Evolutionary conservation across 2,113 vertebrate species (phyloP), one percentile per base, ranked within the genome.

Genomic region (Azemiops feae): DNA sequence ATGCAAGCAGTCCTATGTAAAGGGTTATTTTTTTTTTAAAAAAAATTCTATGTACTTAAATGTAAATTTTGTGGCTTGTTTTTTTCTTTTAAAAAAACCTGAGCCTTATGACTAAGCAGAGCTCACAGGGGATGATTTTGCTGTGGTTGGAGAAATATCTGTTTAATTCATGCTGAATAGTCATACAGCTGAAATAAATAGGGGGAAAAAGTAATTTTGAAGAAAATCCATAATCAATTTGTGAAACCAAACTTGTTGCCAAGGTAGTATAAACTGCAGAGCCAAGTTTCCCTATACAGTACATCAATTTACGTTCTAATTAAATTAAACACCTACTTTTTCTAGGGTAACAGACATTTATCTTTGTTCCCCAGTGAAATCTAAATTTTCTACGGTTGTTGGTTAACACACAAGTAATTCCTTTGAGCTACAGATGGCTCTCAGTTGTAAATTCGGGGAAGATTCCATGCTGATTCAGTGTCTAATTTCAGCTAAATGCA

Each of bases 221-320:
- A 90, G 81, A 90, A 90, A 93, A 90, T 90, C 54, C 69, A 93
- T 60, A 90, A 86, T 93, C 74, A 90, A 60, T 93, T 85, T 85
- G 88, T 86, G 74, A 90, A 54, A 93, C 22, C 54, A 86, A 60
- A 27, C 53, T 60, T 92, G 39, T 89, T 92, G 92, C 92, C 92
- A 92, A 89, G 64, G 53, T 89, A 92, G 50, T 57, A 52, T 81
- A 57, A 57, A 9, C 55, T 45, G 4, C 81, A 86, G 74, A 81
- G 89, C 92, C 92, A 90, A 90, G 81, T 87, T 93, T 93, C 55
- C 81, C 45, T 64, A 89, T 22, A 85, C 53, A 89, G 20, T 90
- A 86, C 74, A 86, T 90, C 45, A 43, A 90, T 64, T 90, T 93
- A 90, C 74, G 45, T 93, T 90, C 30, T 93, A 93, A 93, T 93